Base-by-base conservation (phyloP, 2,797 vertebrate species). In the Saxicola maurus region DNA sequence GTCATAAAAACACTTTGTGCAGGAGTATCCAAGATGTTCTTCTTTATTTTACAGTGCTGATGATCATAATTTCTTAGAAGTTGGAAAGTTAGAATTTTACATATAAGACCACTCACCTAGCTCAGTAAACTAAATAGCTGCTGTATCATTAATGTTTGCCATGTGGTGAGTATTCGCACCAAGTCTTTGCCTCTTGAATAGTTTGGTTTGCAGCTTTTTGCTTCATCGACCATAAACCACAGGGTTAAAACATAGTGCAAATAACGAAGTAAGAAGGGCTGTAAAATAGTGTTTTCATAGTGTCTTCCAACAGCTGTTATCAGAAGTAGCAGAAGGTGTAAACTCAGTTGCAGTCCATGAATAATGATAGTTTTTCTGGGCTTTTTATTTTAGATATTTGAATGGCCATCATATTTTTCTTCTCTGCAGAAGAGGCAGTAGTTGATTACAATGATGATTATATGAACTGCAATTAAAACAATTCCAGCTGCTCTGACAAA, bases 181-280 rank as follows among this genome's bases (percentile, higher is more conserved):
- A 74, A 45, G 14, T 74, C 31, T 73, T 87, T 53, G 27, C 35
- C 48, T 87, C 61, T 46, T 67, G 42, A 91, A 61, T 30, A 95
- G 17, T 49, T 91, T 89, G 35, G 83, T 91, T 56, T 87, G 69
- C 52, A 97, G 87, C 25, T 96, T 95, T 86, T 89, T 93, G 80
- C 94, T 96, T 85, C 61, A 45, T 53, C 97, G 92, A 45, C 97
- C 97, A 13, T 96, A 97, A 82, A 98, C 94, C 48, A 97, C 84
- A 64, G 96, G 89, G 67, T 96, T 97, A 83, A 97, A 95, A 51
- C 90, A 95, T 25, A 97, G 95, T 5, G 95, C 91, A 75, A 97
- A 93, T 18, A 94, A 95, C 60, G 97, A 97, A 72, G 96, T 28
- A 49, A 94, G 90, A 89, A 97, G 96, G 51, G 78, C 88, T 57